Percentiles rank a stretch among this genome's conserved stretches.
Conservation (phyloP, 2,113 vertebrate species). For the Ochotona curzoniae region DNA sequence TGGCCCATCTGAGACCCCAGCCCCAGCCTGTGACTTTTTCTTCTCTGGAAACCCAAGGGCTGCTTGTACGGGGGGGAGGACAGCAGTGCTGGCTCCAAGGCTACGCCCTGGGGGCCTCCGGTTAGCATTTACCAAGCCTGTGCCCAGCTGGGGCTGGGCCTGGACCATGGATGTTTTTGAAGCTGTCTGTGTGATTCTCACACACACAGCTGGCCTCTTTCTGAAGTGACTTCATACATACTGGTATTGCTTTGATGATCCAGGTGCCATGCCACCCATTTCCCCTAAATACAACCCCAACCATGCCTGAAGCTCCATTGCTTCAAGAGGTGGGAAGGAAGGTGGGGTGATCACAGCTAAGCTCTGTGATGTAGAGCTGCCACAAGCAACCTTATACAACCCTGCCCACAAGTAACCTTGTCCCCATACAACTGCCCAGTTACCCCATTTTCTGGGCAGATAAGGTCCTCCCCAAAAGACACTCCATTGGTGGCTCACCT, state of each 20-base stretch:
- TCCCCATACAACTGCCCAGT: background rate
- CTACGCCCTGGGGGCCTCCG: background rate
- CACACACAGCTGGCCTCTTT: background rate
- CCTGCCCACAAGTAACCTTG: background rate
- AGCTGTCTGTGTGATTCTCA: background rate
- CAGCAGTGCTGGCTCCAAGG: rapidly evolving
- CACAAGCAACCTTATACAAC: background rate
- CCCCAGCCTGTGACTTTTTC: background rate
- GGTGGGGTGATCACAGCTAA: background rate
- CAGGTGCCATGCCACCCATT: background rate
- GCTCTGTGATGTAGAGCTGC: background rate
- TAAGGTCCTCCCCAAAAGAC: too few species aligned
- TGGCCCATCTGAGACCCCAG: background rate
- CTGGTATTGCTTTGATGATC: background rate
- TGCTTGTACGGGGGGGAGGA: background rate
- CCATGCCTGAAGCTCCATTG: background rate
- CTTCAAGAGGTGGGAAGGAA: background rate
- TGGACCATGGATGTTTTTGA: background rate
- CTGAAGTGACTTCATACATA: background rate
- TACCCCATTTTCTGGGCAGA: background rate
- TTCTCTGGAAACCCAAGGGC: background rate
- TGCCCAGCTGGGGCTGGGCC: background rate
- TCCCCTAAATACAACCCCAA: background rate
- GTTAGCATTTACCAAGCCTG: background rate
- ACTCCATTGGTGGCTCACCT: too few species aligned